Percentiles rank a stretch among this genome's conserved stretches.
Conservation (phyloP, 2,113 vertebrate species). For the Myodes glareolus region DNA sequence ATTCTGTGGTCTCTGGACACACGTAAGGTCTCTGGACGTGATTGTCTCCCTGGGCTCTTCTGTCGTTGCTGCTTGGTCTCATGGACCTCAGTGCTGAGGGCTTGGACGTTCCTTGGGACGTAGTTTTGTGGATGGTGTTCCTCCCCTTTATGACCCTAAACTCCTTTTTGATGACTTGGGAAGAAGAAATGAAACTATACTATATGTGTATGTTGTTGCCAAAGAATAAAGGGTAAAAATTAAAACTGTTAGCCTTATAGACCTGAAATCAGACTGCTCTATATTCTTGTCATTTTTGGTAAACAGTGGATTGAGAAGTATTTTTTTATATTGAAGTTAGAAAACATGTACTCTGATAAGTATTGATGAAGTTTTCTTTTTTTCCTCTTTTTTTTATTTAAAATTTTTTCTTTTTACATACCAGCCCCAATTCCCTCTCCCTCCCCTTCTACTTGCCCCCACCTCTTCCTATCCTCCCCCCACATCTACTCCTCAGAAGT, state of each 20-base stretch:
- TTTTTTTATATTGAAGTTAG: constrained; percentile 27
- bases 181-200: neutral
- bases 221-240: neutral
- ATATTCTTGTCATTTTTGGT: constrained; percentile 25
- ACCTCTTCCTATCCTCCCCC: too few species aligned
- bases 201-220: too few species aligned
- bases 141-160: neutral
- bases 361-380: neutral
- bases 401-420: too few species aligned
- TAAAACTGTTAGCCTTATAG: neutral
- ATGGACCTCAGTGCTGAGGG: neutral
- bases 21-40: neutral
- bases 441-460: too few species aligned
- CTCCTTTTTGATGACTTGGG: neutral
- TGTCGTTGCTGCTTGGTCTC: neutral
- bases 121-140: neutral
- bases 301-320: neutral
- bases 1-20: neutral
- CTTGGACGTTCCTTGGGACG: neutral
- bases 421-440: too few species aligned
- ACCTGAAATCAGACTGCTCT: neutral
- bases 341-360: constrained; percentile 8
- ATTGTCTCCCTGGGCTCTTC: neutral
- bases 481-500: too few species aligned
- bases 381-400: too few species aligned